Conservation (phyloP, 2,797 vertebrate genomes). For the Psittacula derbiana region DNA sequence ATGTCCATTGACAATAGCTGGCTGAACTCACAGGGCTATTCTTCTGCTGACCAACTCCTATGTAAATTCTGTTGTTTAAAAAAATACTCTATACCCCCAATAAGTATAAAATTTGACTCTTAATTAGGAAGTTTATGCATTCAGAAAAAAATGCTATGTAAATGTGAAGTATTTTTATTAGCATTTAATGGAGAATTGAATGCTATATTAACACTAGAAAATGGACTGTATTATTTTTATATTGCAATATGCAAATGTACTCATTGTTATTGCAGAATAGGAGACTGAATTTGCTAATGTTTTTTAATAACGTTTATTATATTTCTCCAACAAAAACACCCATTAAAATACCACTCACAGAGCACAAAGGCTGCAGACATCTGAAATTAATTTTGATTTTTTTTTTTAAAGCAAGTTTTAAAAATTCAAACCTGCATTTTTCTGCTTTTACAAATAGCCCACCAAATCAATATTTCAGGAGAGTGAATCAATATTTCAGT, state of each 20-base stretch:
- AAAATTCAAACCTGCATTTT: slow-evolving; percentile 47
- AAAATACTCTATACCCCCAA: background rate
- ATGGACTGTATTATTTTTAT: slow-evolving; percentile 41
- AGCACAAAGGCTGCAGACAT: slow-evolving; percentile 16
- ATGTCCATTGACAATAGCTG: background rate
- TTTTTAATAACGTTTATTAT: slow-evolving; percentile 57
- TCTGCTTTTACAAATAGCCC: slow-evolving; percentile 50
- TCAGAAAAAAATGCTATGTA: background rate
- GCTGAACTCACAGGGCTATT: background rate
- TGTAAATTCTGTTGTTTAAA: background rate
- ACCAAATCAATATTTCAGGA: slow-evolving; percentile 66
- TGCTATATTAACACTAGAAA: slow-evolving; percentile 37
- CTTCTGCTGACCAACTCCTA: background rate
- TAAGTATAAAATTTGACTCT: background rate
- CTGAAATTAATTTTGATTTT: slow-evolving; percentile 15
- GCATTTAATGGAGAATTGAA: slow-evolving; percentile 3
- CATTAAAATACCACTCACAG: slow-evolving; percentile 49
- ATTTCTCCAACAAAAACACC: slow-evolving; percentile 35
- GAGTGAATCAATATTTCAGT: slow-evolving; percentile 56
- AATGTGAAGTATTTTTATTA: slow-evolving; percentile 44
- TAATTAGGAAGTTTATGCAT: background rate
- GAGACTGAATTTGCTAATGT: slow-evolving; percentile 29
- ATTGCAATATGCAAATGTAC: slow-evolving; percentile 30
- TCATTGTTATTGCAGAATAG: slow-evolving; percentile 55
- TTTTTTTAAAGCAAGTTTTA: slow-evolving; percentile 9